phyloP scores from a whole-genome alignment of 2,888 invertebrate genomes.

The Aleiodes leptofemur region DNA sequence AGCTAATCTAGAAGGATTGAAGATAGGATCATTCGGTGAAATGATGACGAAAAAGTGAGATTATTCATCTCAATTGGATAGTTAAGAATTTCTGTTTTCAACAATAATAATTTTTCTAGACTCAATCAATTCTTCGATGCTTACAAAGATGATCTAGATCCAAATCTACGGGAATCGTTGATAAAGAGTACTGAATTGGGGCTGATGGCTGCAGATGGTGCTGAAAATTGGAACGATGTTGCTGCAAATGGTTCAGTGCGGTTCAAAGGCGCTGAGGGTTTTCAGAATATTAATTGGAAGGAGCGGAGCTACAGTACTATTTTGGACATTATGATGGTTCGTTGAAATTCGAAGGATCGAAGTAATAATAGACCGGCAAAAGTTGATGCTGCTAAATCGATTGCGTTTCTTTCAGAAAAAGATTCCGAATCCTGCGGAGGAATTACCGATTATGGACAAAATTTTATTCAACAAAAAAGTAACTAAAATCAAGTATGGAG shows the following conservation, averaged over 20 bases:
- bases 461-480: slow-evolving; percentile 64
- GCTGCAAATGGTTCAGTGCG: slow-evolving; percentile 1
- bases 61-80: background rate
- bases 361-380: background rate
- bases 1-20: background rate
- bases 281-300: slow-evolving; percentile 64
- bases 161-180: slow-evolving; percentile 48
- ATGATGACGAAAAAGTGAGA: slow-evolving; percentile 49
- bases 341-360: background rate
- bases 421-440: slow-evolving; percentile 63
- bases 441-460: slow-evolving; percentile 65
- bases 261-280: slow-evolving; percentile 50
- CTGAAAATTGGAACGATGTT: slow-evolving; percentile 58
- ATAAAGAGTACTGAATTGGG: slow-evolving; percentile 43
- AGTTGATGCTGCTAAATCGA: background rate
- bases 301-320: slow-evolving; percentile 62
- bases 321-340: slow-evolving; percentile 67
- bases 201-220: slow-evolving; percentile 47
- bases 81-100: background rate
- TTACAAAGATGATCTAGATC: slow-evolving; percentile 50
- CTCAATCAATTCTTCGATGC: slow-evolving; percentile 45
- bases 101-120: slow-evolving; percentile 41
- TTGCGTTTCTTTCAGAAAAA: slow-evolving; percentile 61
- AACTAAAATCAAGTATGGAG: slow-evolving; percentile 60
- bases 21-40: slow-evolving; percentile 46